A percentile compares a stretch with the other conserved stretches of the same genome.
These are phyloP conservation scores for Anthonomus grandis DNA, from an alignment of 1,140 invertebrate species.

Conservation along the genomic window DNA sequence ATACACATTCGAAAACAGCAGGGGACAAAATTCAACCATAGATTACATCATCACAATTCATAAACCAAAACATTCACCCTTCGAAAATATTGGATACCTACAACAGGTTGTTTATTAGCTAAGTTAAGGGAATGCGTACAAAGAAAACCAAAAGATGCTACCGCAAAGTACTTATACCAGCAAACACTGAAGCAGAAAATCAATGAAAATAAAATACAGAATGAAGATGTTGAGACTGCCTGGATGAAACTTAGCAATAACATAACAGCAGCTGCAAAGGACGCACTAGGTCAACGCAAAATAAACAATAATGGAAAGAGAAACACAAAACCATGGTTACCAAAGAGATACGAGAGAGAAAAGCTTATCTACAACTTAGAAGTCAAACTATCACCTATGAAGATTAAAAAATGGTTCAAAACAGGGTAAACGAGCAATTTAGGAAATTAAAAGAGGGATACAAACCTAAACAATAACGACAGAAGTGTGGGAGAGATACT, in stretches of 20 bases:
- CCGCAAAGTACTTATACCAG: slow-evolving; percentile 4
- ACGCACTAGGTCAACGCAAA: neutral
- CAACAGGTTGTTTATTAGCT: neutral
- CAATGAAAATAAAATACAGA: neutral
- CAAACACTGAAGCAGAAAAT: slow-evolving; percentile 3
- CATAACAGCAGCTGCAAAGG: neutral
- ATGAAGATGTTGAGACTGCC: neutral
- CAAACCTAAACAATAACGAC: no score
- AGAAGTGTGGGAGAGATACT: no score
- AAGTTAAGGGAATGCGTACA: neutral
- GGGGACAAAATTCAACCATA: neutral
- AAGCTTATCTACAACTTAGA: neutral
- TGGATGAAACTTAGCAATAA: slow-evolving; percentile 3
- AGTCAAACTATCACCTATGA: no score
- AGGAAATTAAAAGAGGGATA: no score
- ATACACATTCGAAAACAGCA: slow-evolving; percentile 3
- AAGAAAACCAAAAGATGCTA: neutral
- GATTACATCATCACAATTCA: slow-evolving; percentile 7
- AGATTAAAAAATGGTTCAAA: no score
- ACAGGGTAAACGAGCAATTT: no score
- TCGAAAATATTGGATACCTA: slow-evolving; percentile 9
- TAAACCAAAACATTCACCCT: slow-evolving; percentile 1
- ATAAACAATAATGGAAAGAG: slow-evolving; percentile 4
- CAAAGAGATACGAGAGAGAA: neutral
- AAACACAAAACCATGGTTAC: slow-evolving; percentile 3